phyloP scores from a whole-genome alignment of 2,113 vertebrate genomes.

The Marcusenius ussheri region DNA sequence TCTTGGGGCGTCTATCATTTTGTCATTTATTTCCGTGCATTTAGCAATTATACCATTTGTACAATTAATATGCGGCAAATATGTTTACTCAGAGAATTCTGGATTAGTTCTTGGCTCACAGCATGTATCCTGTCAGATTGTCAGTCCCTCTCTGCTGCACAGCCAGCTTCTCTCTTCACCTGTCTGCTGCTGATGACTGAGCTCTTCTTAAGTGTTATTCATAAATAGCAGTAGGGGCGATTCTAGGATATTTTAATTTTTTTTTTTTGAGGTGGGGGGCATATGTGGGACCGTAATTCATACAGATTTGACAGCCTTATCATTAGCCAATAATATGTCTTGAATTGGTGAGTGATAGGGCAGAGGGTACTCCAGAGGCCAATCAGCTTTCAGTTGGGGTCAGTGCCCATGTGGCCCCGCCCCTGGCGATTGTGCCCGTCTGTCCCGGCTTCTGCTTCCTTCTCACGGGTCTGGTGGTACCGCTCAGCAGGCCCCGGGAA shows the following conservation, averaged over 20 bases:
- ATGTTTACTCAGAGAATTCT: background rate
- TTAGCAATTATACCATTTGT: background rate
- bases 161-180: background rate
- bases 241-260: background rate
- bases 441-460: background rate
- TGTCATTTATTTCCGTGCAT: background rate
- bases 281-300: background rate
- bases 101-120: background rate
- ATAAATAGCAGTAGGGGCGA: background rate
- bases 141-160: background rate
- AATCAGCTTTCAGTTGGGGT: background rate
- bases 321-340: background rate
- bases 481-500: slow-evolving; percentile 62
- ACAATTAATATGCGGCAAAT: background rate
- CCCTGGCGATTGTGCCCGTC: background rate
- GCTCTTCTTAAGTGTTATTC: background rate
- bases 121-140: background rate
- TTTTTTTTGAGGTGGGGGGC: background rate
- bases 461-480: slow-evolving; percentile 7
- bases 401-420: background rate
- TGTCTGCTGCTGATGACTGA: background rate
- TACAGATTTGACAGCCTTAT: background rate
- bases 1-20: background rate
- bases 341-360: background rate
- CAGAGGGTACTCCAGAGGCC: background rate